Conservation (phyloP, 2,113 vertebrate genomes). For the Odobenus rosmarus region DNA sequence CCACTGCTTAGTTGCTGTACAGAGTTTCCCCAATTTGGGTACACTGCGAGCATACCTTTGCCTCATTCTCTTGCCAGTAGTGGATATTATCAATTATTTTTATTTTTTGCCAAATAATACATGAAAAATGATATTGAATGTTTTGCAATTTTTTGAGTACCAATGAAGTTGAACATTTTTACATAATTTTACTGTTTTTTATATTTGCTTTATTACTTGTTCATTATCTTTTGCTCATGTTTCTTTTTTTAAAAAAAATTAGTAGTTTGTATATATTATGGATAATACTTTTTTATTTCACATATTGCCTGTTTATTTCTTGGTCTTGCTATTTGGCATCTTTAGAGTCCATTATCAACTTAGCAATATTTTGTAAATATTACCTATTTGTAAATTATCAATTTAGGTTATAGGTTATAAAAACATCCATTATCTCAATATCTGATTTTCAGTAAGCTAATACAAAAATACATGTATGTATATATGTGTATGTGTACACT, state of each 20-base stretch:
- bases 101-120: not conserved
- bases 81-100: not conserved
- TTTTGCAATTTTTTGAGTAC: not conserved
- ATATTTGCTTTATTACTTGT: conserved; percentile 22
- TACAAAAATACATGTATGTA: not conserved
- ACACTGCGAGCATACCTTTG: not conserved
- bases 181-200: conserved; percentile 15
- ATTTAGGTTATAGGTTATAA: not conserved
- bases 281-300: not conserved
- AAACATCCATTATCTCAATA: not conserved
- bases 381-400: not conserved
- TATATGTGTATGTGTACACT: not conserved
- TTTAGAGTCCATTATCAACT: not conserved
- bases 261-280: not conserved
- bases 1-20: not conserved
- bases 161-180: conserved; percentile 6
- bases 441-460: not conserved
- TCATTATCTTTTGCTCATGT: conserved; percentile 20
- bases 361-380: not conserved
- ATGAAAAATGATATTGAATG: not conserved
- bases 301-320: conserved; percentile 2
- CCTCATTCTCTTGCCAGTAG: not conserved
- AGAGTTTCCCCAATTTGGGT: not conserved
- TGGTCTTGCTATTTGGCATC: not conserved
- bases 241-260: not conserved